These are phyloP conservation scores for Littorina saxatilis DNA, from an alignment of 1,140 invertebrate genomes.

Conservation along the genomic window DNA sequence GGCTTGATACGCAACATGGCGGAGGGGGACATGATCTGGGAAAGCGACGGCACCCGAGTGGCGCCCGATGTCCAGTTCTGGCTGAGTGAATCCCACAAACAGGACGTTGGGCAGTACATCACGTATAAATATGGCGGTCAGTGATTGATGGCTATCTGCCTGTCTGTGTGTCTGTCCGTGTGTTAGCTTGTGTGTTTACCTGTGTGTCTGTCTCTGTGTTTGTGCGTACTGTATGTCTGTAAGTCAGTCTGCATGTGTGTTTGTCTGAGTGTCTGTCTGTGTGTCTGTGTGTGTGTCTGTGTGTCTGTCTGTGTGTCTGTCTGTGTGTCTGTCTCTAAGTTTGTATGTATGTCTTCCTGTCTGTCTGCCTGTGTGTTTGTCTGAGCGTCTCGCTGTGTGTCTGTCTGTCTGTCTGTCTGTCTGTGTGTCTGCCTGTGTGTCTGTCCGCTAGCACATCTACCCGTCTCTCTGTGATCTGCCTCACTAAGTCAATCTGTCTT, in stretches of 20 bases:
- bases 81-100: constrained; percentile 44
- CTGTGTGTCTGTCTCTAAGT: background rate
- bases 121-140: constrained; percentile 57
- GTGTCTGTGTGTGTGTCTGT: background rate
- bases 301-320: background rate
- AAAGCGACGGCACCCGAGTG: constrained; percentile 39
- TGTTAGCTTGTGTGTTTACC: too few species aligned
- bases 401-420: background rate
- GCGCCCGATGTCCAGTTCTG: constrained; percentile 43
- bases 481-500: too few species aligned
- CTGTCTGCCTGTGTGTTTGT: background rate
- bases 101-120: constrained; percentile 45
- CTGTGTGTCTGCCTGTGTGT: too few species aligned
- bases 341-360: background rate
- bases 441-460: too few species aligned
- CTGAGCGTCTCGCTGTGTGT: background rate
- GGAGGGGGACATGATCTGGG: constrained; percentile 39
- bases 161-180: background rate
- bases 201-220: background rate
- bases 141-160: background rate
- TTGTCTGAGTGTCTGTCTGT: background rate
- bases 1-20: constrained; percentile 19
- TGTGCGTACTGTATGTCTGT: background rate
- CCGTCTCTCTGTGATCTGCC: too few species aligned
- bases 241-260: background rate